These are phyloP conservation scores for Linnaemya tessellans DNA, from an alignment of 2,888 invertebrate genomes.

Conservation along the genomic window DNA sequence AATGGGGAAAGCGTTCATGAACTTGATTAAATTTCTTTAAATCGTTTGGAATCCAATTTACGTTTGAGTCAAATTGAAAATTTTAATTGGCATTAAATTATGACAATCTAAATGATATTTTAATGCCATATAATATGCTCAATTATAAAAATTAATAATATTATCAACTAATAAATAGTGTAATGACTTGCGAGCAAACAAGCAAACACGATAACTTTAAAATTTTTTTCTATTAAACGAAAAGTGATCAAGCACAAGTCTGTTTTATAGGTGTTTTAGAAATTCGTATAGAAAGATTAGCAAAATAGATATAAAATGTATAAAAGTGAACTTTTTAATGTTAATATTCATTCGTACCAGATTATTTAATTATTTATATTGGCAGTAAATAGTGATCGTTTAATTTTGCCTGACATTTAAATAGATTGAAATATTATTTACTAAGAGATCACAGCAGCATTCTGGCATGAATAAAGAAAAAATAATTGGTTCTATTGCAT, in stretches of 20 bases:
- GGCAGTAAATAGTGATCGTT: not conserved
- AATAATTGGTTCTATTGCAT: constrained; percentile 22
- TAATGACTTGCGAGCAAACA: constrained; percentile 25
- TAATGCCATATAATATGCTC: not conserved
- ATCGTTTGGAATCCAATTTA: too few species aligned
- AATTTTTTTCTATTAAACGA: not conserved
- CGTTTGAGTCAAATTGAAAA: not conserved
- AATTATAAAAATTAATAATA: not conserved
- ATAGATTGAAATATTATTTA: not conserved
- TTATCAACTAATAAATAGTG: constrained; percentile 10
- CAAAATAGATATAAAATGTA: not conserved
- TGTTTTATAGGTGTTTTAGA: not conserved
- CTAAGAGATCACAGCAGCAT: not conserved
- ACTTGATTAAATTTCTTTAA: too few species aligned
- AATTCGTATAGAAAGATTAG: not conserved
- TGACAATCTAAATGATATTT: not conserved
- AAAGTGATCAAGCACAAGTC: not conserved
- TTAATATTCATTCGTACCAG: not conserved
- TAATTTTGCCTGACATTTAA: constrained; percentile 2
- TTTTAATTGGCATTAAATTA: constrained; percentile 8
- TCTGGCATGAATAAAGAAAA: not conserved
- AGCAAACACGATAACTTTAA: constrained; percentile 2
- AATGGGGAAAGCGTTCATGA: too few species aligned
- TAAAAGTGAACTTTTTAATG: not conserved
- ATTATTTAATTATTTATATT: not conserved